Evolutionary conservation across 1,140 invertebrate genomes (phyloP).

Genomic region (Drosophila kepulauana): DNA sequence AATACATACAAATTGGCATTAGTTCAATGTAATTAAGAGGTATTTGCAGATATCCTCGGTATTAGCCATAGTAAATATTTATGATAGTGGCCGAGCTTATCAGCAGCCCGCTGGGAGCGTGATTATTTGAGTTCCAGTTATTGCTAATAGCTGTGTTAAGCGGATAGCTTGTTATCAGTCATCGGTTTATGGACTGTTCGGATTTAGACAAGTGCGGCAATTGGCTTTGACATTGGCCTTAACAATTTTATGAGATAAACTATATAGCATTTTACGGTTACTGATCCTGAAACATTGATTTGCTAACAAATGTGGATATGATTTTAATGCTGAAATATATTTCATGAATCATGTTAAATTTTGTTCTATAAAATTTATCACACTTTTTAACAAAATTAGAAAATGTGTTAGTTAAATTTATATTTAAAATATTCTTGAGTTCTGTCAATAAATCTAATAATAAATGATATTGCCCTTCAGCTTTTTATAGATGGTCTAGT

Average conservation of each 20-base stretch:
- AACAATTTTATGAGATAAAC: constrained; percentile 28
- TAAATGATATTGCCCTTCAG: not conserved
- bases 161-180: constrained; percentile 28
- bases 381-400: not conserved
- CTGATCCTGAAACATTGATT: not conserved
- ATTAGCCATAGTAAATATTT: constrained; percentile 11
- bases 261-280: not conserved
- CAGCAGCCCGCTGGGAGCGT: constrained; percentile 58
- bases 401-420: not conserved
- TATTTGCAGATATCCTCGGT: constrained; percentile 23
- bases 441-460: not conserved
- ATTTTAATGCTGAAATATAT: not conserved
- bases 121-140: constrained; percentile 25
- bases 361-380: not conserved
- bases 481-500: not conserved
- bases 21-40: not conserved
- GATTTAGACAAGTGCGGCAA: constrained; percentile 24
- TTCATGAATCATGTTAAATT: not conserved
- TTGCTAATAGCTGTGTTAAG: constrained; percentile 6
- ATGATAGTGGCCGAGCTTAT: constrained; percentile 37
- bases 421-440: not conserved
- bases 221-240: constrained; percentile 13
- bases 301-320: not conserved
- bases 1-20: constrained; percentile 16
- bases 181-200: not conserved